phyloP scores from a whole-genome alignment of 2,888 invertebrate genomes.

The Branchellion lobata region DNA sequence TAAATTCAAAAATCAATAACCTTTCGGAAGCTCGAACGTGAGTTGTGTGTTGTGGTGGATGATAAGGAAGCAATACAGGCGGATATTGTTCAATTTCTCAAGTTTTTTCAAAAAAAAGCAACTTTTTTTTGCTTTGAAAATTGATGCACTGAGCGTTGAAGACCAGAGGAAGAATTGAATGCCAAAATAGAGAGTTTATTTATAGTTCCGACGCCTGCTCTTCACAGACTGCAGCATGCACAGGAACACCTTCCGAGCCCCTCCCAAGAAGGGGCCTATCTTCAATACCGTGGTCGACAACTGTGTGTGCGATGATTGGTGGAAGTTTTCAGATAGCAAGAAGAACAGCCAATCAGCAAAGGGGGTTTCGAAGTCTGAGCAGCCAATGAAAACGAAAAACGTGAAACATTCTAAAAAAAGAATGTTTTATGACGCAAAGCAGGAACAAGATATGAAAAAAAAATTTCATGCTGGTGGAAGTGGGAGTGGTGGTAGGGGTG shows the following conservation, averaged over 20 bases:
- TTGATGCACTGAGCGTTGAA: too few relatives aligned
- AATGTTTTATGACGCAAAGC: too few relatives aligned
- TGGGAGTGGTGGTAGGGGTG: too few relatives aligned
- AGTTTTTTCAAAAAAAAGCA: neutral
- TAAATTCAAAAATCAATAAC: constrained; percentile 16
- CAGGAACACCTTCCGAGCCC: too few relatives aligned
- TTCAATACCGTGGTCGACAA: neutral
- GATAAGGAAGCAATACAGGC: neutral
- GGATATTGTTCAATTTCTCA: neutral
- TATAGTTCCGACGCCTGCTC: too few relatives aligned
- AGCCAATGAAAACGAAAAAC: neutral
- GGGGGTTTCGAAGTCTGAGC: neutral
- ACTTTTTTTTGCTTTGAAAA: too few relatives aligned
- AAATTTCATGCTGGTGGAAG: too few relatives aligned
- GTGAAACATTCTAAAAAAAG: too few relatives aligned
- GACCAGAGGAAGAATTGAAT: too few relatives aligned
- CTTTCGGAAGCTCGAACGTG: neutral
- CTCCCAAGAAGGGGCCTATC: neutral
- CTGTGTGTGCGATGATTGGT: constrained; percentile 9
- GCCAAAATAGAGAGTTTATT: too few relatives aligned
- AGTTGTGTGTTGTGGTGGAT: neutral
- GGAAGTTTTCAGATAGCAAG: neutral
- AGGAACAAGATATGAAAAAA: too few relatives aligned
- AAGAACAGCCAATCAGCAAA: neutral
- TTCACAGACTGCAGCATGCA: too few relatives aligned